Evolutionary conservation across 2,888 invertebrate genomes (phyloP).

Genomic region (Troides aeacus): DNA sequence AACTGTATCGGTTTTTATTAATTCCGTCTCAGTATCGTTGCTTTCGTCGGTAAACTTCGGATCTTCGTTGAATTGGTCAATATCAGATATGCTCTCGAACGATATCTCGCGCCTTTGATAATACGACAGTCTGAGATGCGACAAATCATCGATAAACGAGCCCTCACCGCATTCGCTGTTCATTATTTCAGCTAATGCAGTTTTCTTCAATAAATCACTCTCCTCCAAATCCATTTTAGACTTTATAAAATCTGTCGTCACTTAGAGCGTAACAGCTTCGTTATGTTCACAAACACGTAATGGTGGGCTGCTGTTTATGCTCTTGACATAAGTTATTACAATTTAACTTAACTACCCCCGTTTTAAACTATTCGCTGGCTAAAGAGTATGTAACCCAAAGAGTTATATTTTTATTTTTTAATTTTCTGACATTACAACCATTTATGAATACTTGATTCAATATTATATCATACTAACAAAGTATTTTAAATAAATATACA

Average conservation of each 20-base stretch:
- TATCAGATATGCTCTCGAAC: slow-evolving; percentile 21
- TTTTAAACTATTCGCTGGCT: too few relatives aligned
- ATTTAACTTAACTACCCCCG: too few relatives aligned
- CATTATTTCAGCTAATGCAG: not conserved
- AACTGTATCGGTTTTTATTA: slow-evolving; percentile 7
- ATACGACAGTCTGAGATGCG: slow-evolving; percentile 57
- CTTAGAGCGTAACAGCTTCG: not conserved
- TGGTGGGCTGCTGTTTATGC: not conserved
- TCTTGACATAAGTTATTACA: not conserved
- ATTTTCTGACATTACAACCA: too few relatives aligned
- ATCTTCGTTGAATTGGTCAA: slow-evolving; percentile 21
- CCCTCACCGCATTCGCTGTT: slow-evolving; percentile 28
- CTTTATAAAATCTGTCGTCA: not conserved
- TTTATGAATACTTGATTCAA: too few relatives aligned
- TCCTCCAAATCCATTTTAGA: slow-evolving; percentile 25
- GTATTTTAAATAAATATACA: too few relatives aligned
- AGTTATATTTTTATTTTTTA: too few relatives aligned
- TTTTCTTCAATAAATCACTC: slow-evolving; percentile 13
- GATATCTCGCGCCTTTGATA: slow-evolving; percentile 40
- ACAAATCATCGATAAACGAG: slow-evolving; percentile 56
- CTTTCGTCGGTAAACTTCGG: slow-evolving; percentile 33
- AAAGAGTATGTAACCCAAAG: too few relatives aligned
- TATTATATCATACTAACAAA: too few relatives aligned
- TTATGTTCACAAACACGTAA: not conserved
- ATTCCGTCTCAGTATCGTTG: slow-evolving; percentile 22